A percentile compares a stretch with the other conserved stretches of the same genome.
These are phyloP conservation scores for Mustela lutreola DNA, from an alignment of 2,113 vertebrate species.

Conservation along the genomic window DNA sequence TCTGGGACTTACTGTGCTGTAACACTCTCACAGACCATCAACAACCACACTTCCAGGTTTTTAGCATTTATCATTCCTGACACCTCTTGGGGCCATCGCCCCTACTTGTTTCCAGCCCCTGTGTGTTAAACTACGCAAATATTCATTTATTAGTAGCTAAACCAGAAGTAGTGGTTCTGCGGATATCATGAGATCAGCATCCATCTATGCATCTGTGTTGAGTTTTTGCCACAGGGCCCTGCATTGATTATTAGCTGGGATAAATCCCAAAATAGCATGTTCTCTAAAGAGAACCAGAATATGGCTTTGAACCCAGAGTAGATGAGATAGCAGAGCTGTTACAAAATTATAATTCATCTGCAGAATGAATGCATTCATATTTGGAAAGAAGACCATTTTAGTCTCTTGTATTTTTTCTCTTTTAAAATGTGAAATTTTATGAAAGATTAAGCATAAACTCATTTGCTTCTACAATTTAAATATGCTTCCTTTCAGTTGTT, in stretches of 20 bases:
- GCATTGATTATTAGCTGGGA: constrained; percentile 36
- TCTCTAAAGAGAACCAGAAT: constrained; percentile 44
- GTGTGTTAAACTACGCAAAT: neutral
- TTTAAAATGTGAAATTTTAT: neutral
- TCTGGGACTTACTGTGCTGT: neutral
- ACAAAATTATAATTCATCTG: constrained; percentile 30
- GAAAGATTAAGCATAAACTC: neutral
- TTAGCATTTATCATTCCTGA: constrained; percentile 6
- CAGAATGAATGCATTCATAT: neutral
- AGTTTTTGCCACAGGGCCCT: constrained; percentile 23
- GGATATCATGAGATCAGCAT: neutral
- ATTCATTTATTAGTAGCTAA: neutral
- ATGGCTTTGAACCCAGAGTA: constrained; percentile 40
- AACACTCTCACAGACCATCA: neutral
- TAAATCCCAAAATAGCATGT: constrained; percentile 18
- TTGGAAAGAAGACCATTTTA: neutral
- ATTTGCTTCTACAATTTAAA: constrained; percentile 23
- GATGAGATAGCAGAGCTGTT: neutral
- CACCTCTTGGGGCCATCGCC: neutral
- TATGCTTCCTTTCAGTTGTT: neutral
- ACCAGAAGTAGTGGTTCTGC: neutral
- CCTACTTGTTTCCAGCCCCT: neutral
- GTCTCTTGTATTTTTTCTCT: neutral
- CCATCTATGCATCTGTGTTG: constrained; percentile 32
- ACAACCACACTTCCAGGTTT: neutral